Evolutionary conservation across 1,140 invertebrate genomes (phyloP), one percentile per base, ranked within the genome.

Genomic region (Drosophila tsacasi): DNA sequence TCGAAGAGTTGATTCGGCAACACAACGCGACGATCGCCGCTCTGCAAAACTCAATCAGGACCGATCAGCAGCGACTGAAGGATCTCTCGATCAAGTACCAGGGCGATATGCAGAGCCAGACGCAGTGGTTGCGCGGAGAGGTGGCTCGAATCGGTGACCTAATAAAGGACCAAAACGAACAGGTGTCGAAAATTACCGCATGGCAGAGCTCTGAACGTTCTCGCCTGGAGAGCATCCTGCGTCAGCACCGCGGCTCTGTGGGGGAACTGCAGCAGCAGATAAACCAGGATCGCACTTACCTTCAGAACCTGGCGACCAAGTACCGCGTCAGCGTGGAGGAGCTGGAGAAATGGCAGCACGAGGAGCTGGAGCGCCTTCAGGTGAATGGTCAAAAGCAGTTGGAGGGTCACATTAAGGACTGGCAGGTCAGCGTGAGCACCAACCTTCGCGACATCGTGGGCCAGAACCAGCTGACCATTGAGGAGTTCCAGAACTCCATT

Each of bases 321-420:
- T 93, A 93, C 49, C 81, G 89, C 7, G 82, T 93, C 7, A 83
- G 79, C 17, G 85, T 93, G 17, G 92, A 93, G n/a, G 92, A 93
- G 49, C 50, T 93, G 12, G 91, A 93, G 55, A 79, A 83, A 25
- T 93, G 92, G 92, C 92, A 93, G 42, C 65, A 81, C 4, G 58
- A 81, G 25, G 92, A 93, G 39, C 21, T 93, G 57, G 74, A 86
- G 15, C 81, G 92, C 2, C 60, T 93, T 30, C 86, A 92, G 19
- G 23, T 79, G 10, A 72, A 64, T 0, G 90, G 92, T 0, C 81
- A 91, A 39, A 75, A 87, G 32, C 74, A 89, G 39, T 23, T 93
- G 19, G 86, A 93, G 47, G 49, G 68, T 15, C 82, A 91, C 6
- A 86, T 93, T 19, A 91, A 93, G 74, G 84, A 83, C 32, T 93